These are phyloP conservation scores for Diabrotica virgifera DNA, from an alignment of 1,140 invertebrate species.

Conservation along the genomic window DNA sequence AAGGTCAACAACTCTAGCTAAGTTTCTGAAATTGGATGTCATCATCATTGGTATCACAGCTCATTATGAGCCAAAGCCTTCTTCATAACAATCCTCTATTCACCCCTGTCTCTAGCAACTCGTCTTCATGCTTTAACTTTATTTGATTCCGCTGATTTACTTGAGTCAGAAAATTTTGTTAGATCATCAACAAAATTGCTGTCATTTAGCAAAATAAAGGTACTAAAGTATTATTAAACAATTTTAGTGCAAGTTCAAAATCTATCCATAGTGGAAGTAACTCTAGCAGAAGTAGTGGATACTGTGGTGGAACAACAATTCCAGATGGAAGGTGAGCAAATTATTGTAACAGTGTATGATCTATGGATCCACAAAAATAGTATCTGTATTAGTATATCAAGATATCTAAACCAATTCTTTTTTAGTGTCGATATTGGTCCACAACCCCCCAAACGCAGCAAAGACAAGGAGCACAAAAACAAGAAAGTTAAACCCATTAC, in stretches of 20 bases:
- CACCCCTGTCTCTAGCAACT: too few species aligned
- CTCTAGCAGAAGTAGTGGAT: constrained; percentile 75
- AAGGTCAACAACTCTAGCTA: too few species aligned
- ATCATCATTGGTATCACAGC: too few species aligned
- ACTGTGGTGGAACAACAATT: constrained; percentile 58
- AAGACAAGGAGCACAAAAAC: constrained; percentile 56
- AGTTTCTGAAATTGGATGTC: too few species aligned
- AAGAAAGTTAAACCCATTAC: constrained; percentile 48
- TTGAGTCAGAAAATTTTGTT: neutral
- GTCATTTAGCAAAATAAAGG: neutral
- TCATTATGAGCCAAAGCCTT: too few species aligned
- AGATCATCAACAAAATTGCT: neutral
- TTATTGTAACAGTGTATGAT: too few species aligned
- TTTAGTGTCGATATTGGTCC: constrained; percentile 38
- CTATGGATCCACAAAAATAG: neutral
- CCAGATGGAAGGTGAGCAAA: constrained; percentile 43
- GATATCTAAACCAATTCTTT: neutral
- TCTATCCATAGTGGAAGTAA: constrained; percentile 71
- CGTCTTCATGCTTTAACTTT: neutral
- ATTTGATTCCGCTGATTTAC: neutral
- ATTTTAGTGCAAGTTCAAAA: constrained; percentile 69
- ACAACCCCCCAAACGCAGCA: constrained; percentile 49
- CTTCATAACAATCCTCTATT: too few species aligned
- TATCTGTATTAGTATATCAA: constrained; percentile 17
- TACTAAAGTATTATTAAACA: constrained; percentile 25